A percentile compares a stretch with the other conserved stretches of the same genome.
phyloP scores from a whole-genome alignment of 2,888 invertebrate genomes.

The Drosophila algonquin region DNA sequence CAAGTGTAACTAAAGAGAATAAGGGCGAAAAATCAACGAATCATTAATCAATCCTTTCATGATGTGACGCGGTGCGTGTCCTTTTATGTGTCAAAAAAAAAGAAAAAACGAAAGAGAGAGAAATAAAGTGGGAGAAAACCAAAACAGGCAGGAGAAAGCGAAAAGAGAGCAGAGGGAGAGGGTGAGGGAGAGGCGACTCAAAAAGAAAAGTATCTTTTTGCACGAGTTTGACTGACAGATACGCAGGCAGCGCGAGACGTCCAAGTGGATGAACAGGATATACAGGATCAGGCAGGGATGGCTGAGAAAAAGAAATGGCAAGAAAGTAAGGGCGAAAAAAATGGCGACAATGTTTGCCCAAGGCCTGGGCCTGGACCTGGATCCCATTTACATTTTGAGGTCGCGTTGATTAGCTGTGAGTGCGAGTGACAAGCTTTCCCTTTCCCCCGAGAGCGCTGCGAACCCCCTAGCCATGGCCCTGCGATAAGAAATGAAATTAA shows the following conservation, averaged over 20 bases:
- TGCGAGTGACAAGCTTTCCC: slow-evolving; percentile 44
- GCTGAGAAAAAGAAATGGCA: slow-evolving; percentile 18
- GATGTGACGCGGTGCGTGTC: slow-evolving; percentile 84
- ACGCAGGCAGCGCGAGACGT: slow-evolving; percentile 41
- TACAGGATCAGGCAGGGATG: slow-evolving; percentile 41
- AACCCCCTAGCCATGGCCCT: slow-evolving; percentile 38
- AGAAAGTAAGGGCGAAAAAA: slow-evolving; percentile 63
- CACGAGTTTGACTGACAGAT: slow-evolving; percentile 68
- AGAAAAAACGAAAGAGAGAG: slow-evolving; percentile 50
- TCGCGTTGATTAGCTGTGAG: slow-evolving; percentile 72
- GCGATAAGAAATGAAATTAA: slow-evolving; percentile 69
- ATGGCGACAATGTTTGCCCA: slow-evolving; percentile 81
- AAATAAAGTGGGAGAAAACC: slow-evolving; percentile 57
- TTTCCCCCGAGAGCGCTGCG: not conserved
- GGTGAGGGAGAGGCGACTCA: slow-evolving; percentile 20
- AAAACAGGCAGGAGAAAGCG: slow-evolving; percentile 66
- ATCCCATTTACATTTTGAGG: slow-evolving; percentile 77
- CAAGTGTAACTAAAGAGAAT: slow-evolving; percentile 83
- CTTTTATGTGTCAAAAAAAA: slow-evolving; percentile 81
- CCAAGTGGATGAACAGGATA: slow-evolving; percentile 43
- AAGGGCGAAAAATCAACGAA: slow-evolving; percentile 83
- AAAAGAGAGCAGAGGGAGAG: slow-evolving; percentile 42
- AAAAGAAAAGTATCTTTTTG: slow-evolving; percentile 72
- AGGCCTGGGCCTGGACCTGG: slow-evolving; percentile 46
- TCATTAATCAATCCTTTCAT: slow-evolving; percentile 84